phyloP scores from a whole-genome alignment of 2,888 invertebrate species.

The Thyatira batis region DNA sequence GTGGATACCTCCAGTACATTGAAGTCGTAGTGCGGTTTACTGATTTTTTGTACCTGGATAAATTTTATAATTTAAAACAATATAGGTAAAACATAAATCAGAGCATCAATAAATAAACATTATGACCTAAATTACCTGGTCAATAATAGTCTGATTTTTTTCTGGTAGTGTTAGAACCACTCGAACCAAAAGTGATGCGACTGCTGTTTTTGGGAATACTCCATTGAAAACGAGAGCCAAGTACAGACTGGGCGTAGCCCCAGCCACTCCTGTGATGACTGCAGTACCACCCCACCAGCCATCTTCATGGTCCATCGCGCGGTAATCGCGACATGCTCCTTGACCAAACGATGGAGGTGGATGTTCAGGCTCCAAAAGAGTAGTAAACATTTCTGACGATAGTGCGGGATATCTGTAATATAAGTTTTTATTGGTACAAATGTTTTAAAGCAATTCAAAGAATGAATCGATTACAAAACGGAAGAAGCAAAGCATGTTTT shows the following conservation, averaged over 20 bases:
- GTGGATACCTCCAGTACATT: constrained; percentile 91
- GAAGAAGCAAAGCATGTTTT: background rate
- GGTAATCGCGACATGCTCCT: constrained; percentile 81
- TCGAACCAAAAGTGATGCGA: constrained; percentile 85
- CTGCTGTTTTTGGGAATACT: constrained; percentile 84
- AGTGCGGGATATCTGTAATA: constrained; percentile 85
- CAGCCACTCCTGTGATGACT: constrained; percentile 90
- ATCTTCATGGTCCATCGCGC: constrained; percentile 79
- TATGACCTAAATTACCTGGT: constrained; percentile 81
- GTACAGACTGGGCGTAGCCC: constrained; percentile 91
- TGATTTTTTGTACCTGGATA: constrained; percentile 82
- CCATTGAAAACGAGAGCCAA: constrained; percentile 92
- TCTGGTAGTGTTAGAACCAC: constrained; percentile 87
- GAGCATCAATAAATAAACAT: background rate
- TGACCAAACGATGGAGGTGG: constrained; percentile 85
- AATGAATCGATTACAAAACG: background rate
- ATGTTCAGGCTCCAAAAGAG: constrained; percentile 85
- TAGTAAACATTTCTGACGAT: constrained; percentile 91
- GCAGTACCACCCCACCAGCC: constrained; percentile 94
- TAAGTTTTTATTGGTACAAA: no score
- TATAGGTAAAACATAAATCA: background rate
- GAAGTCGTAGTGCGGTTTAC: constrained; percentile 88
- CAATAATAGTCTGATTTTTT: constrained; percentile 87
- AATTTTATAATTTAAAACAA: background rate
- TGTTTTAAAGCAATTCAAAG: background rate